These are phyloP conservation scores for Acropternis orthonyx DNA, from an alignment of 2,797 vertebrate species.

Conservation along the genomic window DNA sequence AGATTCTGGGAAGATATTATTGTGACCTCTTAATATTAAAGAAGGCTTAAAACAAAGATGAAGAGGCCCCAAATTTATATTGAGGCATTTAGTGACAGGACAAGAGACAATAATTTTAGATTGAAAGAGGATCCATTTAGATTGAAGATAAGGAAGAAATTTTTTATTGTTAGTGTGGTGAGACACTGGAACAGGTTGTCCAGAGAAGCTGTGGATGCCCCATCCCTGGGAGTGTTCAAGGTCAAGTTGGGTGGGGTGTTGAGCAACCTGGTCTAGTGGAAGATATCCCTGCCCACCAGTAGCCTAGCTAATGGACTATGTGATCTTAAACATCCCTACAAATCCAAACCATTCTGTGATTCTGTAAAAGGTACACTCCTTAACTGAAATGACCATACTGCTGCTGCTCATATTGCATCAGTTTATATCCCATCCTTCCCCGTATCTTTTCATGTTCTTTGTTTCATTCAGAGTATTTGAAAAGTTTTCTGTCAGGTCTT, in stretches of 20 bases:
- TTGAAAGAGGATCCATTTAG: not conserved
- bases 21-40: not conserved
- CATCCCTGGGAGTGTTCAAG: not conserved
- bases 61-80: not conserved
- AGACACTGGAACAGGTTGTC: not conserved
- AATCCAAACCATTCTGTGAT: not conserved
- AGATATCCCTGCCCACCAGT: not conserved
- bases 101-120: not conserved
- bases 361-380: not conserved
- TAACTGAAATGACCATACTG: not conserved
- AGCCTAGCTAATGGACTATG: not conserved
- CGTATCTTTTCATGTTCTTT: not conserved
- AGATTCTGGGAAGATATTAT: not conserved
- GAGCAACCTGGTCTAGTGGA: not conserved
- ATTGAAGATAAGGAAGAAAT: not conserved
- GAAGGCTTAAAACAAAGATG: not conserved
- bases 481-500: not conserved
- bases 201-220: not conserved
- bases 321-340: not conserved
- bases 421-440: not conserved
- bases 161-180: not conserved
- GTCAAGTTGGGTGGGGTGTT: accelerated
- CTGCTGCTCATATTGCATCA: not conserved
- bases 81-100: not conserved
- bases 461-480: not conserved